Base-by-base conservation (phyloP, 2,113 vertebrate species). In the Isichthys henryi region DNA sequence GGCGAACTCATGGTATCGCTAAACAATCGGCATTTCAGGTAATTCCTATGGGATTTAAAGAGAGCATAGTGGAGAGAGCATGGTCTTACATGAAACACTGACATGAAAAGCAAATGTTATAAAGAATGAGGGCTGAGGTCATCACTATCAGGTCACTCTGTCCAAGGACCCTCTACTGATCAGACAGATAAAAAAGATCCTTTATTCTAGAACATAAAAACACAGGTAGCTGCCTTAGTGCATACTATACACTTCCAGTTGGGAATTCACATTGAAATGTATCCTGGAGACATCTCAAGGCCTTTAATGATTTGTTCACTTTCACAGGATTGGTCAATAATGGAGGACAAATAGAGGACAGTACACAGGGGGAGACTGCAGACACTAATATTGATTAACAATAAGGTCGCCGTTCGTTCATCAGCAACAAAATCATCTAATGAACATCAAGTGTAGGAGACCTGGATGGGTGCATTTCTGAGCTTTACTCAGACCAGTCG, bases 271-370 rank as follows among this genome's bases (percentile, higher is more conserved):
- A 53, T 87, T 87, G 50, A 87, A 87, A 87, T 87, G 85, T 53
- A n/a, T n/a, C 49, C 49, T 87, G 50, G 50, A 35, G 85, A 56
- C 49, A 56, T 87, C 31, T 52, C 27, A 35, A 53, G 85, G 48
- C 85, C 48, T 87, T 87, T 87, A 87, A 87, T 87, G 85, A 87
- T 87, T 87, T 87, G 85, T 87, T 87, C 50, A 52, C 50, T 53
- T 53, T 87, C 85, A 19, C 50, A 86, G 85, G 50, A 56, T 56
- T 53, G 50, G 27, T 87, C 31, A 87, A 87, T 87, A 87, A 53
- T 53, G 48, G 49, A 35, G 50, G 85, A 87, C 85, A 50, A 87
- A 53, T 39, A 56, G 85, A 87, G 50, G 49, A 87, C 50, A 87
- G 85, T n/a, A 13, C 27, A 53, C 49, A 53, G n/a, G 85, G 39